Evolutionary conservation across 2,888 invertebrate species (phyloP), one percentile per base, ranked within the genome.

Genomic region (Chelonus formosanus): DNA sequence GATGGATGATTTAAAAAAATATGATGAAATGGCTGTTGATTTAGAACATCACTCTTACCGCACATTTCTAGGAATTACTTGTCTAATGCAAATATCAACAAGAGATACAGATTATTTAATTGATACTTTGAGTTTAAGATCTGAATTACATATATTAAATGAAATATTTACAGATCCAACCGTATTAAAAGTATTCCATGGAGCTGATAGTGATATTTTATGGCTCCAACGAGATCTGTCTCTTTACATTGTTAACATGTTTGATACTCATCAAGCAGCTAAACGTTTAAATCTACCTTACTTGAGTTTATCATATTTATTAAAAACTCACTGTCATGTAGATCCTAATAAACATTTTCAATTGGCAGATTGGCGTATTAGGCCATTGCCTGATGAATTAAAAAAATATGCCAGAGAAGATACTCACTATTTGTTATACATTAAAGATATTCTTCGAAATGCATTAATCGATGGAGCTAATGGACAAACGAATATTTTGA

Each of bases 191-290:
- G 96, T 97, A 4, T 91, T 99, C 73, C 99, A 99, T 80, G 98
- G 98, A 6, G 94, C 96, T 0, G 91, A 93, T 66, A 86, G 82
- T 67, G 98, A 99, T 80, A 88, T 99, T 20, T 86, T 90, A 43
- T 99, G 99, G 98, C 85, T 99, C 40, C 99, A 99, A 83, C 87
- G 96, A 10, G 99, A 99, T 87, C 90, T 98, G 64, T 94, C 96
- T 0, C 81, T 99, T 2, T 99, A 99, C 81, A 85, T 99, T 3
- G 97, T 99, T 0, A 97, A 98, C 73, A 89, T 99, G 90, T 98
- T 99, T 82, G 99, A 99, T 84, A 99, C 98, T 0, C 90, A 95
- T 79, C 91, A 93, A 80, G 98, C 97, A 0, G 91, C 95, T 0
- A 89, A 91, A 71, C 86, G 89, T 3, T 86, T 98, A 0, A 88